A percentile compares a stretch with the other conserved stretches of the same genome.
phyloP scores from a whole-genome alignment of 1,140 invertebrate species.

The Sycophaga agraensis region DNA sequence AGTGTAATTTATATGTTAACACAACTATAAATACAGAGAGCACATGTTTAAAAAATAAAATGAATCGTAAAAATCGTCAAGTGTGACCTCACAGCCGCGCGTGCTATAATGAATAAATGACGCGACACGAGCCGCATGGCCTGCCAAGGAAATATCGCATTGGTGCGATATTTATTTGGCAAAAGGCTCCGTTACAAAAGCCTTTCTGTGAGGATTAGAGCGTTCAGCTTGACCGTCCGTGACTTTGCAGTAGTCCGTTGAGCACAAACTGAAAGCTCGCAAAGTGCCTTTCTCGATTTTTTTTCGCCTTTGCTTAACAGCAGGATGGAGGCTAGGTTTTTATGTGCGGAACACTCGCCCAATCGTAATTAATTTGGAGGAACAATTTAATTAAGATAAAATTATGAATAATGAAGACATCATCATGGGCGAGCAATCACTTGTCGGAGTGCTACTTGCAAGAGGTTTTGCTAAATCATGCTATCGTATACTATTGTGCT shows the following conservation, averaged over 20 bases:
- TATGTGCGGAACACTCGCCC: too few species aligned
- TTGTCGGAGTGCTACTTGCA: too few species aligned
- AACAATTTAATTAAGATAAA: too few species aligned
- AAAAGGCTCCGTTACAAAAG: conserved; percentile 54
- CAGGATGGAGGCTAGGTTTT: conserved; percentile 50
- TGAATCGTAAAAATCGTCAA: not conserved
- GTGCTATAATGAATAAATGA: conserved; percentile 60
- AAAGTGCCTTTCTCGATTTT: conserved; percentile 50
- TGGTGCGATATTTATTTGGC: conserved; percentile 40
- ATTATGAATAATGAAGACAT: too few species aligned
- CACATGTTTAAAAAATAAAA: conserved; percentile 21
- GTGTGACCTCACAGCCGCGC: conserved; percentile 54
- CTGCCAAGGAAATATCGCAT: conserved; percentile 56
- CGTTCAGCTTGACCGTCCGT: conserved; percentile 49
- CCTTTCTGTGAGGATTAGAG: conserved; percentile 59
- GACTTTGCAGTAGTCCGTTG: not conserved
- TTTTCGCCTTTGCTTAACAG: conserved; percentile 30
- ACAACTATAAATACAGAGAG: too few species aligned
- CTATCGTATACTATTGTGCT: too few species aligned
- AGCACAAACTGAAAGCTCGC: conserved; percentile 53
- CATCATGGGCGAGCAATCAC: too few species aligned
- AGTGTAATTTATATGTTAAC: not conserved
- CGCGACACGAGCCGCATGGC: conserved; percentile 59
- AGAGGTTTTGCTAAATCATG: too few species aligned
- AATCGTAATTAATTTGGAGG: too few species aligned